phyloP scores from a whole-genome alignment of 2,797 vertebrate genomes.

The Gymnodraco acuticeps region DNA sequence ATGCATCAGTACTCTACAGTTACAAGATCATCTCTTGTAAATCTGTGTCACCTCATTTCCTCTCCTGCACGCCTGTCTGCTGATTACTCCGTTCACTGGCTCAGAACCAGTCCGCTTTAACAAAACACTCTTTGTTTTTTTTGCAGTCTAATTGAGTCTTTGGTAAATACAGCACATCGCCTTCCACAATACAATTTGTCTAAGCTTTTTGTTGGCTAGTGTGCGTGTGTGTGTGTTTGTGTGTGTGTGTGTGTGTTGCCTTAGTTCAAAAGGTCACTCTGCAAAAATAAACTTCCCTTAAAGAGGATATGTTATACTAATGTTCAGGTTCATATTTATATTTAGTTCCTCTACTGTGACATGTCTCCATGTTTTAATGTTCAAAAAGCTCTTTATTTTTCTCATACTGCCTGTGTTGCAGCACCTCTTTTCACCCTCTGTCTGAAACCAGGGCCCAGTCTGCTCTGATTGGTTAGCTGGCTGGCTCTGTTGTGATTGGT shows the following conservation, averaged over 20 bases:
- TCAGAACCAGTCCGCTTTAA: conserved; percentile 52
- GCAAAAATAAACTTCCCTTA: conserved; percentile 39
- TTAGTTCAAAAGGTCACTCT: conserved; percentile 47
- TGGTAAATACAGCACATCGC: conserved; percentile 66
- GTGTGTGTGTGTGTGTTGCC: conserved; percentile 28
- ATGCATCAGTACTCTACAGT: conserved; percentile 13
- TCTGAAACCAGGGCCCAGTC: too few species aligned
- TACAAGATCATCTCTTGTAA: conserved; percentile 30
- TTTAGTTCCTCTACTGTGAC: too few species aligned
- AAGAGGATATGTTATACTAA: too few species aligned
- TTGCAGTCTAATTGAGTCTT: conserved; percentile 62
- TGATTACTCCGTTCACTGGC: conserved; percentile 52
- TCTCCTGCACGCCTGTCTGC: conserved; percentile 31
- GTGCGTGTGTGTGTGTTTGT: not conserved
- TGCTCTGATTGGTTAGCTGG: too few species aligned
- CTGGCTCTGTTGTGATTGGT: too few species aligned
- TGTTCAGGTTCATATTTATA: too few species aligned
- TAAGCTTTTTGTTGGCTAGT: conserved; percentile 9
- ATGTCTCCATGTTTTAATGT: too few species aligned
- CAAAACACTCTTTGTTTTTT: conserved; percentile 55
- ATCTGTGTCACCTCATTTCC: conserved; percentile 27
- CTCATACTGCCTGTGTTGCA: too few species aligned
- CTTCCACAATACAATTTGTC: conserved; percentile 36
- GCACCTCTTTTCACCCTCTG: too few species aligned
- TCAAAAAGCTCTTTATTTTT: too few species aligned